phyloP scores from a whole-genome alignment of 2,797 vertebrate genomes.

The Lutjanus argentimaculatus region DNA sequence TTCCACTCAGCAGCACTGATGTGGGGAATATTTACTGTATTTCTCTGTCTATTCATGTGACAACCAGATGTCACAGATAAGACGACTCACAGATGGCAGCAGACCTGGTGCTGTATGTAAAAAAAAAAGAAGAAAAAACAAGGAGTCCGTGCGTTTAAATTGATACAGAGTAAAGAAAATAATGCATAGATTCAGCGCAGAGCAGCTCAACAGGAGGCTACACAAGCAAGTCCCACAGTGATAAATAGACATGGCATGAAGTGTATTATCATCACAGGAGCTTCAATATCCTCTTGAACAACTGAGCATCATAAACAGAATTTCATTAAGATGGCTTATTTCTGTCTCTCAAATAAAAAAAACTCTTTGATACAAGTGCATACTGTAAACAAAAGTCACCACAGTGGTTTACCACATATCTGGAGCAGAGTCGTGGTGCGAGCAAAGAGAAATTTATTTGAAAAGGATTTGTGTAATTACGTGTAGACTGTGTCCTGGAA shows the following conservation, averaged over 20 bases:
- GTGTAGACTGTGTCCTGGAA: slow-evolving; percentile 40
- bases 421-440: slow-evolving; percentile 18
- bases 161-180: slow-evolving; percentile 32
- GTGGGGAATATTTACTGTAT: background rate
- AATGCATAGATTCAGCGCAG: slow-evolving; percentile 29
- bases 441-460: slow-evolving; percentile 50
- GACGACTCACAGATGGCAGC: slow-evolving; percentile 9
- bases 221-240: slow-evolving; percentile 34
- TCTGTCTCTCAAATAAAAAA: slow-evolving; percentile 42
- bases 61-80: slow-evolving; percentile 11
- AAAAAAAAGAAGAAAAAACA: background rate
- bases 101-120: background rate
- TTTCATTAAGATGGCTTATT: slow-evolving; percentile 60
- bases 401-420: slow-evolving; percentile 19
- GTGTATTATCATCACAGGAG: slow-evolving; percentile 56
- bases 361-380: slow-evolving; percentile 44
- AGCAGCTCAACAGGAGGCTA: slow-evolving; percentile 40
- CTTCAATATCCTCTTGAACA: slow-evolving; percentile 48
- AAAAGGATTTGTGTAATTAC: slow-evolving; percentile 45
- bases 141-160: slow-evolving; percentile 5
- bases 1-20: background rate
- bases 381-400: slow-evolving; percentile 39
- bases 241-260: slow-evolving; percentile 46
- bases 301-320: slow-evolving; percentile 35
- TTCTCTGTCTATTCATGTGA: background rate